Evolutionary conservation across 2,113 vertebrate genomes (phyloP).

Genomic region (Cyanoderma ruficeps): DNA sequence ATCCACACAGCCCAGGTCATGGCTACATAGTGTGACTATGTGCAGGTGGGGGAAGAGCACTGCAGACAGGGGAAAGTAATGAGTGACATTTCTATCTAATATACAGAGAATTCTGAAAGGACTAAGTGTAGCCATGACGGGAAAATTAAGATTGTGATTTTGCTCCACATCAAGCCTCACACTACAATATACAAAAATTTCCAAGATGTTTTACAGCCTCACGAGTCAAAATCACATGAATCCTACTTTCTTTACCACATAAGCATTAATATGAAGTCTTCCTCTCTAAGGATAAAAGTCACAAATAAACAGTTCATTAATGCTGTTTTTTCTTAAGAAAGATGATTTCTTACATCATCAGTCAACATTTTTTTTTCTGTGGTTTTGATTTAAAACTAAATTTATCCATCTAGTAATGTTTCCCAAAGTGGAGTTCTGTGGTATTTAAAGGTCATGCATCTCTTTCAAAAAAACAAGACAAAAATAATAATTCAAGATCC

Average conservation of each 20-base stretch:
- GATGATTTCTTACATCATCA: background rate
- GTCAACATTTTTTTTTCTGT: background rate
- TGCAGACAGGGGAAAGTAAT: background rate
- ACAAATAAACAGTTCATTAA: background rate
- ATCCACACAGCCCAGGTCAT: background rate
- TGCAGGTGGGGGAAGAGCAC: background rate
- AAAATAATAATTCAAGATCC: background rate
- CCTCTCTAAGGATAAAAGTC: background rate
- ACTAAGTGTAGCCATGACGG: background rate
- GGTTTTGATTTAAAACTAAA: background rate
- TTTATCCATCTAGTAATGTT: background rate
- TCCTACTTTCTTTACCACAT: background rate
- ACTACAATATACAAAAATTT: background rate
- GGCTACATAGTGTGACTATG: accelerated
- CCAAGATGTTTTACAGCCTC: background rate
- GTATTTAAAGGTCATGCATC: background rate
- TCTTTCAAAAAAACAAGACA: background rate
- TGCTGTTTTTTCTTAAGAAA: background rate
- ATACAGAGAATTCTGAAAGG: background rate
- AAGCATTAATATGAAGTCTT: background rate
- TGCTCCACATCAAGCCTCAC: background rate
- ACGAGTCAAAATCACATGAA: background rate
- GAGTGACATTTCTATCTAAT: background rate
- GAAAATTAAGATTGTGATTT: background rate
- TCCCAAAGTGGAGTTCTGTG: accelerated